Conservation (phyloP, 2,113 vertebrate species). For the Lucifuga dentata region DNA sequence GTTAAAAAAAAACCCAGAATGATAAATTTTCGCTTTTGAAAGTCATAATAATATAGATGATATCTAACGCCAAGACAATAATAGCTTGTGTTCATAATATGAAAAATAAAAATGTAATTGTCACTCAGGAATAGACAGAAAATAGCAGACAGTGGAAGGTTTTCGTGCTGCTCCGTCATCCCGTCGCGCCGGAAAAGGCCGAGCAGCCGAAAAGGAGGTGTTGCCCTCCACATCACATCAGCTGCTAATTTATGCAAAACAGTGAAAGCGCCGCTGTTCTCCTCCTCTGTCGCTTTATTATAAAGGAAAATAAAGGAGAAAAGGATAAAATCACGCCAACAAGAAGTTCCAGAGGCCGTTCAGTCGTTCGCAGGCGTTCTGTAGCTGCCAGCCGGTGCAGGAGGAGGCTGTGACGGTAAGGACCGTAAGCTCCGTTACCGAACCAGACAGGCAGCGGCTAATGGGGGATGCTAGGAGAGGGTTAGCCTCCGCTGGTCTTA, state of each 20-base stretch:
- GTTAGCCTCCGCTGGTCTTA: conserved; percentile 38
- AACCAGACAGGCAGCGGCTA: conserved; percentile 34
- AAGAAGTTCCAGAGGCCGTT: background rate
- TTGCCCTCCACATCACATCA: conserved; percentile 66
- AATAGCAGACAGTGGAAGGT: no score
- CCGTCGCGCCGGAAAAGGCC: conserved; percentile 73
- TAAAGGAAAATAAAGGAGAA: background rate
- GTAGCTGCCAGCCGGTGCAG: conserved; percentile 41
- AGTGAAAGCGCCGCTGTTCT: conserved; percentile 30
- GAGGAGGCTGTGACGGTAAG: conserved; percentile 53
- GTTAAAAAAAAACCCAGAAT: no score
- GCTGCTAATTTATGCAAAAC: conserved; percentile 73
- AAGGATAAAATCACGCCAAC: background rate
- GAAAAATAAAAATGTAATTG: no score
- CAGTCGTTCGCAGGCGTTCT: background rate
- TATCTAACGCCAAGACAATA: no score
- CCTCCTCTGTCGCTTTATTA: conserved; percentile 4
- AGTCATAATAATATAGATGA: no score
- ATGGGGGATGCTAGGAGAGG: conserved; percentile 46
- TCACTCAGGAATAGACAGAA: no score
- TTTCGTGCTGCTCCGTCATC: conserved; percentile 66
- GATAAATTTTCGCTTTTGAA: no score
- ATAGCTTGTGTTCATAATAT: no score
- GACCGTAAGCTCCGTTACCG: conserved; percentile 1
- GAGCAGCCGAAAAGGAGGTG: conserved; percentile 59